phyloP scores from a whole-genome alignment of 2,888 invertebrate genomes.

The Acrocyrtus sp. region DNA sequence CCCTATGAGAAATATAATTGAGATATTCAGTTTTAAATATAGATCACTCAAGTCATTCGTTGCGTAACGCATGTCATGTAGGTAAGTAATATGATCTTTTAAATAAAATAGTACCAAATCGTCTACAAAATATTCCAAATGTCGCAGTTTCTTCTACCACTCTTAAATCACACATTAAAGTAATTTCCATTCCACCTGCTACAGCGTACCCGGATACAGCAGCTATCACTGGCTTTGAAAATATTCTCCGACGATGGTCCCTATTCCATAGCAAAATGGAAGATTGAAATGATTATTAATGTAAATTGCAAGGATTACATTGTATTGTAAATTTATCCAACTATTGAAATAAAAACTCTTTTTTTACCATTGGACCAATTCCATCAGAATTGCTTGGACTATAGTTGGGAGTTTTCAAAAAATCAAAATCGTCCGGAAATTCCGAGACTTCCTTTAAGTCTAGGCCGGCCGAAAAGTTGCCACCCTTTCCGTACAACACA shows the following conservation, averaged over 20 bases:
- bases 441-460: constrained; percentile 81
- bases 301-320: background rate
- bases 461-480: constrained; percentile 92
- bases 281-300: constrained; percentile 1
- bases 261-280: constrained; percentile 65
- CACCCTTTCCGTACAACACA: constrained; percentile 90
- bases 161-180: constrained; percentile 89
- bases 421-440: constrained; percentile 65
- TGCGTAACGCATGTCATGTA: background rate
- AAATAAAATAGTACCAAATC: constrained; percentile 76
- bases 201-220: constrained; percentile 90
- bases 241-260: constrained; percentile 76
- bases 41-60: too few species aligned
- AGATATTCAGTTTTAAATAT: background rate
- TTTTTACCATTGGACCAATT: constrained; percentile 70
- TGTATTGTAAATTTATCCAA: too few species aligned
- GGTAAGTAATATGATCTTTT: too few species aligned
- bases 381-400: constrained; percentile 60
- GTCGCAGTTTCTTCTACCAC: constrained; percentile 87
- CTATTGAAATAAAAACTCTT: background rate
- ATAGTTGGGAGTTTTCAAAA: constrained; percentile 66
- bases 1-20: constrained; percentile 34
- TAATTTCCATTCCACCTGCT: constrained; percentile 90
- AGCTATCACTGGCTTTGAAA: constrained; percentile 90
- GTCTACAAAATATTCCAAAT: constrained; percentile 85